A percentile compares a stretch with the other conserved stretches of the same genome.
These are phyloP conservation scores for Cryptocephalus primarius DNA, from an alignment of 2,888 invertebrate species.

Conservation along the genomic window DNA sequence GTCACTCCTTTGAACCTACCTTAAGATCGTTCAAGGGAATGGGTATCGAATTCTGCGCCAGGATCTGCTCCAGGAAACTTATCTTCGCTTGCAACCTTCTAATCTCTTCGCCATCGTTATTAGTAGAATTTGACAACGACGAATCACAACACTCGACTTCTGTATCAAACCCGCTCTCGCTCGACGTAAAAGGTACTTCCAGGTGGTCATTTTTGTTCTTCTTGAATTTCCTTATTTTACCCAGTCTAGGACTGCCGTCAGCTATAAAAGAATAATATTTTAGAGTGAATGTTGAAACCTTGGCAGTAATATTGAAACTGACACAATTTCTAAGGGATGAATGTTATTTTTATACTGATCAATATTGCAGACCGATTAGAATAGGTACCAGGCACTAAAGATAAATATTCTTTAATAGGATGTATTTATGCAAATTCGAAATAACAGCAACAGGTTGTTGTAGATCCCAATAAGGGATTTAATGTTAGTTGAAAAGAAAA, in stretches of 20 bases:
- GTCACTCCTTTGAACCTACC: conserved; percentile 20
- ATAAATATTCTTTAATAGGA: no score
- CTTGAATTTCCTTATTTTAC: conserved; percentile 48
- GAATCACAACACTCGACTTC: conserved; percentile 33
- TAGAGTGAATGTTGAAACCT: no score
- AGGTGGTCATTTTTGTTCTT: conserved; percentile 32
- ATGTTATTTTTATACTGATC: no score
- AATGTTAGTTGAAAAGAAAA: no score
- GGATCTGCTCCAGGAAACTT: conserved; percentile 32
- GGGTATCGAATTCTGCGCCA: conserved; percentile 14
- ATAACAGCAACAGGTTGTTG: no score
- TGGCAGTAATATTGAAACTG: neutral
- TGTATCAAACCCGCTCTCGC: conserved; percentile 35
- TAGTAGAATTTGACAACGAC: conserved; percentile 22
- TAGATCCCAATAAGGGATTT: no score
- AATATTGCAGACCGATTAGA: no score
- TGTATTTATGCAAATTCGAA: no score
- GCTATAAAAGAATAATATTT: conserved; percentile 20
- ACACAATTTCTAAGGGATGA: neutral
- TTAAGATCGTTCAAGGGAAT: conserved; percentile 19
- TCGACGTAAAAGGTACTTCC: conserved; percentile 31
- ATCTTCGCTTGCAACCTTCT: conserved; percentile 30
- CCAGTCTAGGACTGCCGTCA: conserved; percentile 46
- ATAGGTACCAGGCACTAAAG: no score
- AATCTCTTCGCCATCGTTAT: conserved; percentile 19